These are phyloP conservation scores for Chironomus striatipennis DNA, from an alignment of 1,140 invertebrate species.

Conservation along the genomic window DNA sequence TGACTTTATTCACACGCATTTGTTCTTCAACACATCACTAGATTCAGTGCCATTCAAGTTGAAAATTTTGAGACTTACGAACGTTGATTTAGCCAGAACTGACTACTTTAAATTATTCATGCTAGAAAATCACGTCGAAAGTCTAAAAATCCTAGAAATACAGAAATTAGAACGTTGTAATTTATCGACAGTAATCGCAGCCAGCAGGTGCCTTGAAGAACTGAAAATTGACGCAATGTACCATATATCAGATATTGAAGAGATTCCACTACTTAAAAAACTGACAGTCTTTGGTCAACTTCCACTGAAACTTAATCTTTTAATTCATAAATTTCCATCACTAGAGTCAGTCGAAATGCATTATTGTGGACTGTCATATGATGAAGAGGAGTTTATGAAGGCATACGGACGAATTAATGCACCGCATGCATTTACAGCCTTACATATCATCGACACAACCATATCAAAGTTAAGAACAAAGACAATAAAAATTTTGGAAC, in stretches of 20 bases:
- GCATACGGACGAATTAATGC: background rate
- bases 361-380: background rate
- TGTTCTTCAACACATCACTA: background rate
- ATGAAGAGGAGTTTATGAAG: background rate
- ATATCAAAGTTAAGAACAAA: background rate
- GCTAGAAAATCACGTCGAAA: background rate
- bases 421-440: background rate
- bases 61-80: background rate
- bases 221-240: background rate
- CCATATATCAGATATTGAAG: background rate
- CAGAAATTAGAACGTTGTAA: background rate
- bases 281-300: background rate
- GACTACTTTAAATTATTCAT: background rate
- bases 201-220: background rate
- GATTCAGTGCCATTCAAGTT: background rate
- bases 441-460: background rate
- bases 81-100: background rate
- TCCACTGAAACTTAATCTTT: background rate
- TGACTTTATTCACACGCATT: background rate
- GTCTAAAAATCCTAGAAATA: background rate
- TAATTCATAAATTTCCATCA: slow-evolving; percentile 9
- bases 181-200: background rate
- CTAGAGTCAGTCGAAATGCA: background rate
- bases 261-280: background rate
- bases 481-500: background rate